phyloP scores from a whole-genome alignment of 2,888 invertebrate genomes.

The Leptarthrus brevirostris region DNA sequence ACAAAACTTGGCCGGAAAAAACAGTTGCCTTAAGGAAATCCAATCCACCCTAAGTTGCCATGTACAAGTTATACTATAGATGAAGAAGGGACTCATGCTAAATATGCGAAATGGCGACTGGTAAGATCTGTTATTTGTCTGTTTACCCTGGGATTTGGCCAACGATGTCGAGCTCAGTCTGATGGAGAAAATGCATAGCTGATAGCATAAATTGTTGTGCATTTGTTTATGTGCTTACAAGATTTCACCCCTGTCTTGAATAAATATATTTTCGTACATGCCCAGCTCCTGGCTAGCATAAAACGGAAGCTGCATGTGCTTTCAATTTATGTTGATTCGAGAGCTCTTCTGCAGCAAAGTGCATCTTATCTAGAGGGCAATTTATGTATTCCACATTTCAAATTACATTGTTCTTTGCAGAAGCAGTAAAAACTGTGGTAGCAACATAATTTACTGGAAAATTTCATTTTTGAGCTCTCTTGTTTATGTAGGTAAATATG shows the following conservation, averaged over 20 bases:
- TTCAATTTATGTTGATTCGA: conserved; percentile 34
- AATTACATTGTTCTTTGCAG: conserved; percentile 27
- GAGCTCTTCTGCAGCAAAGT: conserved; percentile 7
- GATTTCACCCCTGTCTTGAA: conserved; percentile 15
- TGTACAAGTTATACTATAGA: neutral
- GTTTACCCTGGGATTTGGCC: conserved; percentile 9
- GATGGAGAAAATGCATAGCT: conserved; percentile 19
- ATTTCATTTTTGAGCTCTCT: conserved; percentile 29
- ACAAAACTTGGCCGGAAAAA: neutral
- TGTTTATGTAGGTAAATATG: conserved; percentile 25
- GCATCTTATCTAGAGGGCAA: conserved; percentile 34
- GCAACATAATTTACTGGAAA: conserved; percentile 21
- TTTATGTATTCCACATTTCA: conserved; percentile 39
- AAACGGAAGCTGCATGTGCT: conserved; percentile 27
- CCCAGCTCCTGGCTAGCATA: neutral
- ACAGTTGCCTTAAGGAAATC: neutral
- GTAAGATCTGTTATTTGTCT: neutral
- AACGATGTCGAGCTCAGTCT: neutral
- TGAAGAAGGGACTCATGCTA: conserved; percentile 1
- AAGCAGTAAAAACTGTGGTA: conserved; percentile 3
- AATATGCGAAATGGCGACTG: neutral
- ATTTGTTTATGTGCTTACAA: conserved; percentile 34
- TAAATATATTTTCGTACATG: conserved; percentile 9
- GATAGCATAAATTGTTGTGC: conserved; percentile 36
- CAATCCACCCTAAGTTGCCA: conserved; percentile 4